These are phyloP conservation scores for Xiphophorus hellerii DNA, from an alignment of 2,113 vertebrate genomes.

Conservation along the genomic window DNA sequence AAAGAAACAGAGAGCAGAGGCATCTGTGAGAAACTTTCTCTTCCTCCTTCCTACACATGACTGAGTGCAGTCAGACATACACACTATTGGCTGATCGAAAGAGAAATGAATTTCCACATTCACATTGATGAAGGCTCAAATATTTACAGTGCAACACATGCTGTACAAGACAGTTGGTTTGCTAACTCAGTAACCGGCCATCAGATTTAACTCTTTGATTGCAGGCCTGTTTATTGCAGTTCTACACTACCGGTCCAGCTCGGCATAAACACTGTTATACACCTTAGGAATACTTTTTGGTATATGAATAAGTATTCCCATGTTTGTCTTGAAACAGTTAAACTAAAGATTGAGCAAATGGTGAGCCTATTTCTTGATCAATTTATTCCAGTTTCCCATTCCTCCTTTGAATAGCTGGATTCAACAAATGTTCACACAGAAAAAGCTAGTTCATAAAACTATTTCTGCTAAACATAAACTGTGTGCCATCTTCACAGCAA, in stretches of 20 bases:
- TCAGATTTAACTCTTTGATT: neutral
- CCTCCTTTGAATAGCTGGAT: too few relatives aligned
- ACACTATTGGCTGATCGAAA: neutral
- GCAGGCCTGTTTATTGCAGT: neutral
- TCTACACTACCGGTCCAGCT: neutral
- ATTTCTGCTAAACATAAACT: too few relatives aligned
- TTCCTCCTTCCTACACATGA: neutral
- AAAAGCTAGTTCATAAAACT: too few relatives aligned
- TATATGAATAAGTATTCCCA: too few relatives aligned
- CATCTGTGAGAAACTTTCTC: slow-evolving; percentile 27
- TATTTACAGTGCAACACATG: neutral
- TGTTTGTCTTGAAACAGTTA: too few relatives aligned
- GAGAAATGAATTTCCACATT: neutral
- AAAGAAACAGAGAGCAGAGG: slow-evolving; percentile 30
- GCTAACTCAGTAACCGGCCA: neutral
- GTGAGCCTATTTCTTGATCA: too few relatives aligned
- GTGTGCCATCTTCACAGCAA: too few relatives aligned
- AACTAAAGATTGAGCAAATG: too few relatives aligned
- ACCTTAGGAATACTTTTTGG: neutral
- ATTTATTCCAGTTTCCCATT: too few relatives aligned
- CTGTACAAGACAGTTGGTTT: neutral
- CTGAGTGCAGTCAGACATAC: neutral
- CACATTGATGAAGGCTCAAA: neutral
- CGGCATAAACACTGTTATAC: neutral
- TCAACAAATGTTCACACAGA: too few relatives aligned